Percentiles rank a stretch among this genome's conserved stretches.
Conservation (phyloP, 2,888 invertebrate species). For the Pseudococcus longispinus region DNA sequence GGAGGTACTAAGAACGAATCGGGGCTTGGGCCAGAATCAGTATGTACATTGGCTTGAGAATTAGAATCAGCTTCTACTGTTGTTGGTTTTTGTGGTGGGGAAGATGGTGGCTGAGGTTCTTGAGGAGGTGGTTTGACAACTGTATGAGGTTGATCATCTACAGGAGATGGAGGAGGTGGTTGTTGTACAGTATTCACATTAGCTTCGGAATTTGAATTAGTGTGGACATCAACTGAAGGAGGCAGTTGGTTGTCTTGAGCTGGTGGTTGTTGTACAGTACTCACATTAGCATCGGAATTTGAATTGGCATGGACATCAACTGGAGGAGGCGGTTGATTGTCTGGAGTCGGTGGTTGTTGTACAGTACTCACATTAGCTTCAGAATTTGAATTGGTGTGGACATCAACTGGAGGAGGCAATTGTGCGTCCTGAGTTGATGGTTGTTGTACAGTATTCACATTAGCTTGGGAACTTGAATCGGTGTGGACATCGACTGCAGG, state of each 20-base stretch:
- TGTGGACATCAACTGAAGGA: neutral
- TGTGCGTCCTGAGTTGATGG: too few species aligned
- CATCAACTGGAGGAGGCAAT: neutral
- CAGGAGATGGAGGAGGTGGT: neutral
- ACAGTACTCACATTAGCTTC: neutral
- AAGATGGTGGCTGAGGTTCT: neutral
- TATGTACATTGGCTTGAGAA: neutral
- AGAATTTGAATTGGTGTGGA: neutral
- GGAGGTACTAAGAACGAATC: neutral
- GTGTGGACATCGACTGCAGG: neutral
- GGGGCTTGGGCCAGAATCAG: neutral
- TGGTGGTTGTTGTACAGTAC: neutral
- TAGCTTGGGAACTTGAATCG: neutral
- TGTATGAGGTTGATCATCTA: too few species aligned
- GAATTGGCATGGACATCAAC: neutral
- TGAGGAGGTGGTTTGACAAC: neutral
- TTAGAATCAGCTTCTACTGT: neutral
- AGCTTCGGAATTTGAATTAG: neutral
- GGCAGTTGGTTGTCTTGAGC: too few species aligned
- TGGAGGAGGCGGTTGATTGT: too few species aligned
- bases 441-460: neutral
- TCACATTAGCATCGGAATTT: neutral
- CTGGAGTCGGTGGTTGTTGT: neutral
- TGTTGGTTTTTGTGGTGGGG: neutral
- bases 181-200: neutral